Evolutionary conservation across 2,797 vertebrate genomes (phyloP).

Genomic region (Aplochiton taeniatus): DNA sequence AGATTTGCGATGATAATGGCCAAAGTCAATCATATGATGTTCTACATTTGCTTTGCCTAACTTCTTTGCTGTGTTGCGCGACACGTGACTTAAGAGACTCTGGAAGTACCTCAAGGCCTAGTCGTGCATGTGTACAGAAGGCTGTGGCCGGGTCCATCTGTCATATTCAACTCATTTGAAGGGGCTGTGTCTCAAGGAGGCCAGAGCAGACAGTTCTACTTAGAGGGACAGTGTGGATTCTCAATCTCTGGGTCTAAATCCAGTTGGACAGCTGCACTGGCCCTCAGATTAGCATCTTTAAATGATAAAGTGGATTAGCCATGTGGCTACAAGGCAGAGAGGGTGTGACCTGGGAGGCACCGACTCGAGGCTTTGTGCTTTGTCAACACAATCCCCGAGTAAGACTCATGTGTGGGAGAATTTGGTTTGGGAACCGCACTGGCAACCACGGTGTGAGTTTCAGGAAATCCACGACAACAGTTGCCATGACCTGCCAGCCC

Average conservation of each 20-base stretch:
- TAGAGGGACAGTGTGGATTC: neutral
- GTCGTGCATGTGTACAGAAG: too few species aligned
- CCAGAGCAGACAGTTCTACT: neutral
- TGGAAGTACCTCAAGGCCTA: too few species aligned
- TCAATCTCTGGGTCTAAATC: slow-evolving; percentile 14
- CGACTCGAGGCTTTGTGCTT: neutral
- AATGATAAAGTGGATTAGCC: slow-evolving; percentile 29
- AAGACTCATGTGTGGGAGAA: neutral
- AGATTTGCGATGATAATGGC: slow-evolving; percentile 29
- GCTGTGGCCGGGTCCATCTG: neutral
- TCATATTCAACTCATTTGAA: neutral
- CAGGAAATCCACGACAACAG: slow-evolving; percentile 27
- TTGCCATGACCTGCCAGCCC: slow-evolving; percentile 13
- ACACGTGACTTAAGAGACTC: neutral
- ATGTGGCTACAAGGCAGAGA: slow-evolving; percentile 1
- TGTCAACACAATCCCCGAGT: slow-evolving; percentile 3
- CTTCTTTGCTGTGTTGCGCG: neutral
- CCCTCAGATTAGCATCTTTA: slow-evolving; percentile 41
- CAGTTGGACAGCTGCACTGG: slow-evolving; percentile 24
- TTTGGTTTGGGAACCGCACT: slow-evolving; percentile 3
- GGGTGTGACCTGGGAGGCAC: neutral
- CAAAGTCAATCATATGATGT: slow-evolving; percentile 6
- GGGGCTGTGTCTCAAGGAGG: neutral
- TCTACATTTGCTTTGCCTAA: slow-evolving; percentile 13
- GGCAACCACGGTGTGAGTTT: slow-evolving; percentile 16